Base-by-base conservation (phyloP, 2,797 vertebrate genomes). In the Sebastes taczanowskii region DNA sequence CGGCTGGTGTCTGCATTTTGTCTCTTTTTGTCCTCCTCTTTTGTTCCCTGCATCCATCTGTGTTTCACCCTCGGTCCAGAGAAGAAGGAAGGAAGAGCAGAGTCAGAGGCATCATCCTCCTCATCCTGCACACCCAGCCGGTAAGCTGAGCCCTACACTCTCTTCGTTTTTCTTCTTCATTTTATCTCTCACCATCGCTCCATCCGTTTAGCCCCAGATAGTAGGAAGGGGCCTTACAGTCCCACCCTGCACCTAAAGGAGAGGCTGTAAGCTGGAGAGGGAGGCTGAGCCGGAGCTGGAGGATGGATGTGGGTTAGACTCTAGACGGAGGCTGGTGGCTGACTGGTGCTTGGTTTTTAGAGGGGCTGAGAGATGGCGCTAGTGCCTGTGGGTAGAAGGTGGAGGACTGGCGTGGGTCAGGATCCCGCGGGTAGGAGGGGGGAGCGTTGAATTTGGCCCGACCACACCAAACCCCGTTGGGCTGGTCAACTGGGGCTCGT, bases 61-160 rank as follows among this genome's bases (percentile, higher is more conserved):
- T 83, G 85, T 68, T 86, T 77, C 78, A 80, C 67, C 88, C 84
- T 82, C 78, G 14, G 46, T 74, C 86, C 86, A 80, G 77, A 87
- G 80, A 88, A 88, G 88, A 86, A 78, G 81, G 81, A 86, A 86
- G 91, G 88, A 87, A 87, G 83, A 92, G 78, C 86, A 79, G 92
- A 91, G 90, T 89, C 85, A 80, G 91, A 88, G 85, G 86, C 88
- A 87, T 84, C 89, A 85, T 93, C 93, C 88, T 86, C 80, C 80
- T 80, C 73, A 38, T 91, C 85, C 91, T 80, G 92, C 90, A 88
- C 82, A 61, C 84, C 86, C 85, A 92, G 92, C 93, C 88, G 95
- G 96, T 96, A 95, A 96, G 95, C 76, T 79, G 58, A 83, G 84
- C 73, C 77, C 18, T 23, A 32, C 38, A 13, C 78, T 80, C 61